These are phyloP conservation scores for Sinohyriopsis cumingii DNA, from an alignment of 2,888 invertebrate species.

Conservation along the genomic window DNA sequence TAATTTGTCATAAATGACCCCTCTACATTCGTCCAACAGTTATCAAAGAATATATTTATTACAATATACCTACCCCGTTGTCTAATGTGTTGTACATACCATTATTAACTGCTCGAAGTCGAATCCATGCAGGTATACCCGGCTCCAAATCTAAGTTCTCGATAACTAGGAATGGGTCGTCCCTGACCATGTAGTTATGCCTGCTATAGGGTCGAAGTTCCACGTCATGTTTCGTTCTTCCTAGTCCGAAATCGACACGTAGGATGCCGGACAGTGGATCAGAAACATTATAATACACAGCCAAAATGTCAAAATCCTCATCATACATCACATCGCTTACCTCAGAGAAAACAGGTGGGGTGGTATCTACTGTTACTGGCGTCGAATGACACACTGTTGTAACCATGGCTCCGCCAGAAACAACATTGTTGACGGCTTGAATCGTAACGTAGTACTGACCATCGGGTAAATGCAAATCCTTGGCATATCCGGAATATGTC, in stretches of 20 bases:
- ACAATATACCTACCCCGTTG: no score
- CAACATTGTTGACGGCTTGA: slow-evolving; percentile 49
- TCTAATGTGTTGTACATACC: slow-evolving; percentile 24
- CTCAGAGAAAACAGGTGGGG: slow-evolving; percentile 42
- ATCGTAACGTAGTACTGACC: slow-evolving; percentile 55
- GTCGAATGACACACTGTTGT: slow-evolving; percentile 55
- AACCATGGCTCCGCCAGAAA: slow-evolving; percentile 51
- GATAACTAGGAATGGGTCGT: slow-evolving; percentile 41
- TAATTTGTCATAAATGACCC: no score
- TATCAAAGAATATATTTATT: no score
- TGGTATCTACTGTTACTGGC: slow-evolving; percentile 52
- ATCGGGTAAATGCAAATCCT: slow-evolving; percentile 45
- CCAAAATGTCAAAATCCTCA: slow-evolving; percentile 51
- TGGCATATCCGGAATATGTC: slow-evolving; percentile 52
- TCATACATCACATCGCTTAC: slow-evolving; percentile 51
- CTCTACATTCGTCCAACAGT: no score
- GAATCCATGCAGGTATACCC: slow-evolving; percentile 56
- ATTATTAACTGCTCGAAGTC: slow-evolving; percentile 49
- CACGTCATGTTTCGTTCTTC: slow-evolving; percentile 51
- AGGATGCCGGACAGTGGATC: slow-evolving; percentile 44
- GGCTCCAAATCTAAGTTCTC: slow-evolving; percentile 48
- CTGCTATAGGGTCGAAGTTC: slow-evolving; percentile 38
- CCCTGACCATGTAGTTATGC: slow-evolving; percentile 36
- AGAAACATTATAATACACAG: slow-evolving; percentile 44
- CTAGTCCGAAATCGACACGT: slow-evolving; percentile 52